Evolutionary conservation across 2,113 vertebrate species (phyloP).

Genomic region (Arenaria interpres): DNA sequence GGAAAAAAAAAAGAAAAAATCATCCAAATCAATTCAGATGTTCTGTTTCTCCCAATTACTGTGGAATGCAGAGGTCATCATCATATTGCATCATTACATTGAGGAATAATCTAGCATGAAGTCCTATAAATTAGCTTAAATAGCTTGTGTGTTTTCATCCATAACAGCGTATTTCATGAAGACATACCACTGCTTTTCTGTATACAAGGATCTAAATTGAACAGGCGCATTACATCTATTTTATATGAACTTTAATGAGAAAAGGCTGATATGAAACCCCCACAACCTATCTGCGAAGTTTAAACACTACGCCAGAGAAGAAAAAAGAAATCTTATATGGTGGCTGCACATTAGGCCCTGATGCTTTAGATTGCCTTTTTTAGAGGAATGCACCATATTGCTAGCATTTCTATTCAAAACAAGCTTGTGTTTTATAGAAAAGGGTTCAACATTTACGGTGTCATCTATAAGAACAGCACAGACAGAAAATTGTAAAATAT

Average conservation of each 20-base stretch:
- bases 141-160: conserved; percentile 53
- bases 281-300: neutral
- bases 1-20: neutral
- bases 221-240: neutral
- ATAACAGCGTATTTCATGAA: conserved; percentile 49
- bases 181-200: conserved; percentile 7
- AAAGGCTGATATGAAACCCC: neutral
- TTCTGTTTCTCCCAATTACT: conserved; percentile 54
- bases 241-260: conserved; percentile 23
- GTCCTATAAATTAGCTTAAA: conserved; percentile 60
- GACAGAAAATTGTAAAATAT: neutral
- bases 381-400: neutral
- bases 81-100: conserved; percentile 49
- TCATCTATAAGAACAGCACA: neutral
- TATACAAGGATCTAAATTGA: conserved; percentile 21
- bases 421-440: neutral
- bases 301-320: neutral
- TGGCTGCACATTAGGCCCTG: neutral
- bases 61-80: conserved; percentile 40
- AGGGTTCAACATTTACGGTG: neutral
- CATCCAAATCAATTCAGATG: conserved; percentile 53
- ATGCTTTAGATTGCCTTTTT: neutral
- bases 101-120: conserved; percentile 63
- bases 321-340: neutral
- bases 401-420: neutral